phyloP scores from a whole-genome alignment of 2,888 invertebrate genomes.

The Acleris emargana region DNA sequence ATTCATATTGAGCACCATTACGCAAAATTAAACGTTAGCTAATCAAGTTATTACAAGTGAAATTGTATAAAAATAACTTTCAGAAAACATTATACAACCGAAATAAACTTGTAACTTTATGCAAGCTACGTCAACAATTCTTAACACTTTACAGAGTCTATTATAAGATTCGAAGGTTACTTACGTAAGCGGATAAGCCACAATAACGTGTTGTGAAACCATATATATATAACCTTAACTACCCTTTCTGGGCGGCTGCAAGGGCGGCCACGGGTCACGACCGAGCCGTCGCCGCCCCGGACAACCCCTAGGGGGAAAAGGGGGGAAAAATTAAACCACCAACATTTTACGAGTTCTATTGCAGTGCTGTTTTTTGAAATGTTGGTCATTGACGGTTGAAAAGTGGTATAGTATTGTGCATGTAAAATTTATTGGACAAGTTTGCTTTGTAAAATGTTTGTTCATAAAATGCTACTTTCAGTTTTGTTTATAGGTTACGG shows the following conservation, averaged over 20 bases:
- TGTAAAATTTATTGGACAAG: background rate
- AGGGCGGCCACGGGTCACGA: conserved; percentile 76
- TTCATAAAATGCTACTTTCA: no score
- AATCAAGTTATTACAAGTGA: no score
- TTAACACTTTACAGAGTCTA: no score
- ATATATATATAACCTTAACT: conserved; percentile 36
- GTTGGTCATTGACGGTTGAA: background rate
- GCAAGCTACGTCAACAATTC: no score
- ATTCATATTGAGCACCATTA: no score
- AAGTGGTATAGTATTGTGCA: background rate
- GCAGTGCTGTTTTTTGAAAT: background rate
- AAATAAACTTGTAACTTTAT: no score
- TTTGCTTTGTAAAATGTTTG: no score
- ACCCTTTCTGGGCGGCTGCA: conserved; percentile 53
- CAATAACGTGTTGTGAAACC: background rate
- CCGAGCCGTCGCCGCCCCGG: conserved; percentile 67
- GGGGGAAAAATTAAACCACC: conserved; percentile 5
- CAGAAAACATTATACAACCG: no score
- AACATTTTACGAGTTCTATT: background rate
- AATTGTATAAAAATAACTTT: no score
- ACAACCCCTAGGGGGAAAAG: conserved; percentile 9
- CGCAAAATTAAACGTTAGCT: no score
- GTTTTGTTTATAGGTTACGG: no score
- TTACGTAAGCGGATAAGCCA: background rate
- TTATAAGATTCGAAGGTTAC: background rate